phyloP scores from a whole-genome alignment of 1,140 invertebrate species.

The Sinonovacula constricta region DNA sequence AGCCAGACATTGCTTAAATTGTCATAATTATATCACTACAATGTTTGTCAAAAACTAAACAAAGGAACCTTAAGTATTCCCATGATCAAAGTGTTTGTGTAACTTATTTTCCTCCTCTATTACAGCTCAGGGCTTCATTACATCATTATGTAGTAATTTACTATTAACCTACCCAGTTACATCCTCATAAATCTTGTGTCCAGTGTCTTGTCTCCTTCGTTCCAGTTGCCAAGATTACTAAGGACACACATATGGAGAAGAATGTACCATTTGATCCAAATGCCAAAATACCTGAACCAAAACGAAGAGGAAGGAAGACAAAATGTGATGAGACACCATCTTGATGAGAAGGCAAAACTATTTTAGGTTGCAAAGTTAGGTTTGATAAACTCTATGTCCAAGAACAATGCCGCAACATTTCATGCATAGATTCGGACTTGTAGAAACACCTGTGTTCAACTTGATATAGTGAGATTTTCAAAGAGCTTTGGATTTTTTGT shows the following conservation, averaged over 20 bases:
- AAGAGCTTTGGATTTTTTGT: no score
- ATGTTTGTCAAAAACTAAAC: background rate
- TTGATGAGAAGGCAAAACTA: no score
- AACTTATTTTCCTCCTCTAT: no score
- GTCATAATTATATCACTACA: background rate
- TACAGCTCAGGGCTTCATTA: background rate
- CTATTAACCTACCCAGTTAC: background rate
- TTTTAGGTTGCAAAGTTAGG: no score
- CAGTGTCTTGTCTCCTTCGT: slow-evolving; percentile 1
- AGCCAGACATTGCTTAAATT: no score
- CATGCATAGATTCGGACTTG: no score
- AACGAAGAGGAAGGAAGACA: slow-evolving; percentile 1
- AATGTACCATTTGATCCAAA: slow-evolving; percentile 28
- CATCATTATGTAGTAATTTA: background rate
- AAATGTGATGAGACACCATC: slow-evolving; percentile 17
- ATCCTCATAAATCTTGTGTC: background rate
- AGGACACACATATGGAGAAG: slow-evolving; percentile 37
- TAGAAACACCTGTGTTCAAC: no score
- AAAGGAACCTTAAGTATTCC: background rate
- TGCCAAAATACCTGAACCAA: slow-evolving; percentile 4
- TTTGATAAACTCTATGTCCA: no score
- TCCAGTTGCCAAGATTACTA: slow-evolving; percentile 35
- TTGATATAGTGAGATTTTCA: no score
- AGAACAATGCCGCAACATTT: no score
- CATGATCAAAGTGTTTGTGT: background rate